These are phyloP conservation scores for Tragopan temminckii DNA, from an alignment of 2,797 vertebrate species.

Conservation along the genomic window DNA sequence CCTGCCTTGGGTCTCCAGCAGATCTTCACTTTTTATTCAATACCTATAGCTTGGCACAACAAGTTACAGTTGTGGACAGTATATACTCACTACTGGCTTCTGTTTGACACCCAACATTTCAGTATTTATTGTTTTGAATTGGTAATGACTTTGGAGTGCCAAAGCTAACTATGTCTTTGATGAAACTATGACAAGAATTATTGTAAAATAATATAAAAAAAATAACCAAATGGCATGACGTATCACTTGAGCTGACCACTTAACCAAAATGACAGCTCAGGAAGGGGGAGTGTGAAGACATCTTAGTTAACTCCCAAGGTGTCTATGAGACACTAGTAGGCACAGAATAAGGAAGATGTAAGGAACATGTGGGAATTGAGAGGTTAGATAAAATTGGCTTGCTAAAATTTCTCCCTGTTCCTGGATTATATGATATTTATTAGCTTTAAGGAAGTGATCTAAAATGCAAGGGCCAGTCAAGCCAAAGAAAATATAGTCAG, in stretches of 20 bases:
- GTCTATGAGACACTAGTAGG: neutral
- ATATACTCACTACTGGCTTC: neutral
- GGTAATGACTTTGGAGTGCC: neutral
- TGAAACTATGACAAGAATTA: neutral
- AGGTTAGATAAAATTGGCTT: neutral
- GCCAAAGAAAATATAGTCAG: neutral
- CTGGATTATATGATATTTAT: neutral
- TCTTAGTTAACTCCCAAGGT: neutral
- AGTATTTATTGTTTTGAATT: constrained; percentile 14
- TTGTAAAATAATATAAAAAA: neutral
- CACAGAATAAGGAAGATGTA: neutral
- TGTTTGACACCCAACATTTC: neutral
- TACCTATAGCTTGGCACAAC: neutral
- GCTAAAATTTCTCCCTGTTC: neutral
- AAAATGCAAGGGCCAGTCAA: neutral
- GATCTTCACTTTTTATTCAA: neutral
- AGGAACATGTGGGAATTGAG: neutral
- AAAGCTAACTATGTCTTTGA: neutral
- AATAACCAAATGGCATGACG: neutral
- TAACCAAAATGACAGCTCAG: neutral
- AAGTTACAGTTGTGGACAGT: neutral
- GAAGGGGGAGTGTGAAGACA: neutral
- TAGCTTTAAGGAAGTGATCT: neutral
- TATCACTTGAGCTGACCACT: neutral
- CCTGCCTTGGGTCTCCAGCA: neutral